Percentiles rank a stretch among this genome's conserved stretches.
phyloP scores from a whole-genome alignment of 2,113 vertebrate genomes.

The Carettochelys insculpta region DNA sequence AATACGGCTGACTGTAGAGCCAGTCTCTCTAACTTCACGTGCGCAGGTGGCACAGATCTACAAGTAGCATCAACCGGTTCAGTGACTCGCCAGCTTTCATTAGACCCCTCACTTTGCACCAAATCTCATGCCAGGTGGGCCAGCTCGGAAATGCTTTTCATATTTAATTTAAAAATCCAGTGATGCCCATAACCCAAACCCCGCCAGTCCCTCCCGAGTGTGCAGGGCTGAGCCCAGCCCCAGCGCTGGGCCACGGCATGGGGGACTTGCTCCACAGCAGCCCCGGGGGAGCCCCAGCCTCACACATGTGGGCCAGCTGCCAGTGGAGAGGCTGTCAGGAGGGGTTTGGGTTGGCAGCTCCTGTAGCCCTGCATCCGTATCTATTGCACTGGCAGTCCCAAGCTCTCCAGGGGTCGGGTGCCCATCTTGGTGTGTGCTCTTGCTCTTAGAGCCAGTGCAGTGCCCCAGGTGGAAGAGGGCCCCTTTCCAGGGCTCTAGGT shows the following conservation, averaged over 20 bases:
- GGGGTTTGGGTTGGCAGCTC: neutral
- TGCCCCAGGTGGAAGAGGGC: neutral
- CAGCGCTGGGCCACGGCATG: neutral
- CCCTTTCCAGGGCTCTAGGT: neutral
- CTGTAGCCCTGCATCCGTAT: neutral
- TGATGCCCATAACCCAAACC: rapidly evolving
- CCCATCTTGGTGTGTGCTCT: neutral
- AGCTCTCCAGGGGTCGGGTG: too few relatives aligned
- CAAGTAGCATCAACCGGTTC: too few relatives aligned
- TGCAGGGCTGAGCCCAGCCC: rapidly evolving
- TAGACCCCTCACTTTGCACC: too few relatives aligned
- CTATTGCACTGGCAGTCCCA: neutral
- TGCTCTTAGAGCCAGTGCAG: neutral
- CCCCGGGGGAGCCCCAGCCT: neutral
- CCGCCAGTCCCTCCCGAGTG: neutral
- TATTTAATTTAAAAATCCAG: too few relatives aligned
- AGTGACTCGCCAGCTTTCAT: too few relatives aligned
- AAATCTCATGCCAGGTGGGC: too few relatives aligned
- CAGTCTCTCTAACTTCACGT: too few relatives aligned
- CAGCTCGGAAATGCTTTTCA: too few relatives aligned
- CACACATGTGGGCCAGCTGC: neutral
- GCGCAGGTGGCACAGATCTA: too few relatives aligned
- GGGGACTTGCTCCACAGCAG: neutral
- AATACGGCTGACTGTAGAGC: too few relatives aligned
- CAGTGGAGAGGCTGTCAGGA: neutral